phyloP scores from a whole-genome alignment of 35 echinoderm and acorn worm species.

The Stichopus chloronotus region DNA sequence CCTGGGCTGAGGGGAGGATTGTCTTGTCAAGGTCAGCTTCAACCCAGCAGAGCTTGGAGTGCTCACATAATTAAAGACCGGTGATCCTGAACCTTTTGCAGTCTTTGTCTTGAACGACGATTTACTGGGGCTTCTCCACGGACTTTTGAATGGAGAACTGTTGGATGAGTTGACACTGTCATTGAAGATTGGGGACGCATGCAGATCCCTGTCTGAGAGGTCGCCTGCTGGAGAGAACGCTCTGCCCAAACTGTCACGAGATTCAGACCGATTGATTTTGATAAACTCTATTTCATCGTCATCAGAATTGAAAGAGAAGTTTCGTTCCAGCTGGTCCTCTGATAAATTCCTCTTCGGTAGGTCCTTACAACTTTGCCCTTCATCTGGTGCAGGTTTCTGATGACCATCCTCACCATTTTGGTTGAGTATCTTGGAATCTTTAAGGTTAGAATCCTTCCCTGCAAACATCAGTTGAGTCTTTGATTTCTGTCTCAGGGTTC shows the following conservation, averaged over 20 bases:
- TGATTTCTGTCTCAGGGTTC: neutral
- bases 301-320: slow-evolving; percentile 47
- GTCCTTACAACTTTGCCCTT: neutral
- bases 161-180: neutral
- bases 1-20: neutral
- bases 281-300: slow-evolving; percentile 48
- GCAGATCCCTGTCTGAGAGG: neutral
- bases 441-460: neutral
- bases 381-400: neutral
- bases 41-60: slow-evolving; percentile 22
- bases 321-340: neutral
- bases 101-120: neutral
- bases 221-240: neutral
- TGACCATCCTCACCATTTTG: neutral
- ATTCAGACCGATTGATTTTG: slow-evolving; percentile 15
- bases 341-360: neutral
- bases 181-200: neutral
- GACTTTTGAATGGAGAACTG: slow-evolving; percentile 34
- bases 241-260: slow-evolving; percentile 26
- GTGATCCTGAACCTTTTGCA: neutral
- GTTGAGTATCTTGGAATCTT: too few relatives aligned
- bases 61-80: slow-evolving; percentile 43
- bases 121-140: neutral
- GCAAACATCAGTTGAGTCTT: slow-evolving; percentile 27
- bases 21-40: neutral